Conservation (phyloP, 2,888 invertebrate genomes). For the Deilephila elpenor region DNA sequence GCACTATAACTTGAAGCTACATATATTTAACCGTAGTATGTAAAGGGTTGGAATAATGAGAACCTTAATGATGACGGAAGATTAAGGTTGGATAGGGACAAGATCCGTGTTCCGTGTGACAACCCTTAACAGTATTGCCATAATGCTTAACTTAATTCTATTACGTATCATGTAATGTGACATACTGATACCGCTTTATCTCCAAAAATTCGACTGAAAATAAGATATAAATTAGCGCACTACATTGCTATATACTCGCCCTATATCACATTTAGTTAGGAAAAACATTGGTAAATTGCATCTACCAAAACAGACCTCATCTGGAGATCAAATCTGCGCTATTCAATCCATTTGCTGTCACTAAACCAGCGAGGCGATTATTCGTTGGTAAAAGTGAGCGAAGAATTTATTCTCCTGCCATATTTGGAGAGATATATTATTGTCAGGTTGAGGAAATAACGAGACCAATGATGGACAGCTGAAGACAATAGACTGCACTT, state of each 20-base stretch:
- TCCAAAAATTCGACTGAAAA: not conserved
- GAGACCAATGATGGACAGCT: constrained; percentile 7
- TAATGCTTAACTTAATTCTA: not conserved
- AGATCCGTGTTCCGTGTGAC: not conserved
- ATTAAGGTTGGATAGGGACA: not conserved
- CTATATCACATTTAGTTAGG: no score
- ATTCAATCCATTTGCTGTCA: not conserved
- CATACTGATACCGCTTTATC: not conserved
- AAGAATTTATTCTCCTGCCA: constrained; percentile 2
- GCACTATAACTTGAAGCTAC: no score
- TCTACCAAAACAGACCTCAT: not conserved
- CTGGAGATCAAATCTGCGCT: not conserved
- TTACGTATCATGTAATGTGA: not conserved
- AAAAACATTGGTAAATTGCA: no score
- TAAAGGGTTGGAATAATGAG: no score
- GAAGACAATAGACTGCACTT: not conserved
- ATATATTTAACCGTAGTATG: no score
- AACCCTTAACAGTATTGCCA: not conserved
- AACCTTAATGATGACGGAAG: no score
- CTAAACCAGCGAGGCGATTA: constrained; percentile 1
- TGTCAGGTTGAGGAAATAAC: constrained; percentile 10
- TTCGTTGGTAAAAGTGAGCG: constrained; percentile 19
- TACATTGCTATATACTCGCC: no score
- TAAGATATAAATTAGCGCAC: no score
- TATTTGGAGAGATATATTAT: constrained; percentile 11